Conservation (phyloP, 1,140 invertebrate species). For the Macrosteles quadrilineatus region DNA sequence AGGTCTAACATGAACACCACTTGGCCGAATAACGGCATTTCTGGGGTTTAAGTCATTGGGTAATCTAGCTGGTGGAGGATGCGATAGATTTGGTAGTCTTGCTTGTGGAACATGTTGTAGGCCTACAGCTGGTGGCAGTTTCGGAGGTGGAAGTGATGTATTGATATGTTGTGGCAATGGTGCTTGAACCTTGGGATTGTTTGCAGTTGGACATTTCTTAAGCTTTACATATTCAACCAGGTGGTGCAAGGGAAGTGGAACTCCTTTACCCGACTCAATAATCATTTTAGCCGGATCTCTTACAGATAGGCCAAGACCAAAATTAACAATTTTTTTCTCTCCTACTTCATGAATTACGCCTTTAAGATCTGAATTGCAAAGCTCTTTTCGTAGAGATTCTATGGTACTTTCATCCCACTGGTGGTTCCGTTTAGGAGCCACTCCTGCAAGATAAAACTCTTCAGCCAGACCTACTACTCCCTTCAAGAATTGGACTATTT, state of each 20-base stretch:
- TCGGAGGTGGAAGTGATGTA: slow-evolving; percentile 28
- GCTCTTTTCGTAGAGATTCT: slow-evolving; percentile 51
- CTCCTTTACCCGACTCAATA: not conserved
- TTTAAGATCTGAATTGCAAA: not conserved
- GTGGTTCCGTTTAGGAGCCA: slow-evolving; percentile 52
- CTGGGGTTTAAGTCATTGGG: not conserved
- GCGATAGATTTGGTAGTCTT: not conserved
- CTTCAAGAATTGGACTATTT: not conserved
- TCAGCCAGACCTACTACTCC: slow-evolving; percentile 55
- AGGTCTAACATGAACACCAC: not conserved
- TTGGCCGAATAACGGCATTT: not conserved
- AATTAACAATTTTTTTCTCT: slow-evolving; percentile 9
- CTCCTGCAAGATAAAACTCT: slow-evolving; percentile 59
- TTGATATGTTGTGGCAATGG: slow-evolving; percentile 8
- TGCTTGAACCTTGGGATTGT: slow-evolving; percentile 39
- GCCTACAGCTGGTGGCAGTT: not conserved
- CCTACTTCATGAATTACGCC: not conserved
- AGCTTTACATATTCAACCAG: not conserved
- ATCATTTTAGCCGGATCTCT: not conserved
- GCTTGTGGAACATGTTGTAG: slow-evolving; percentile 1
- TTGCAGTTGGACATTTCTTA: not conserved
- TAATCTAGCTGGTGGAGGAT: not conserved
- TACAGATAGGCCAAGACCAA: not conserved
- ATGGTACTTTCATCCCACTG: slow-evolving; percentile 55
- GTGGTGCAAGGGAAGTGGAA: not conserved